Conservation (phyloP, 2,797 vertebrate species). For the Pseudochirops corinnae region DNA sequence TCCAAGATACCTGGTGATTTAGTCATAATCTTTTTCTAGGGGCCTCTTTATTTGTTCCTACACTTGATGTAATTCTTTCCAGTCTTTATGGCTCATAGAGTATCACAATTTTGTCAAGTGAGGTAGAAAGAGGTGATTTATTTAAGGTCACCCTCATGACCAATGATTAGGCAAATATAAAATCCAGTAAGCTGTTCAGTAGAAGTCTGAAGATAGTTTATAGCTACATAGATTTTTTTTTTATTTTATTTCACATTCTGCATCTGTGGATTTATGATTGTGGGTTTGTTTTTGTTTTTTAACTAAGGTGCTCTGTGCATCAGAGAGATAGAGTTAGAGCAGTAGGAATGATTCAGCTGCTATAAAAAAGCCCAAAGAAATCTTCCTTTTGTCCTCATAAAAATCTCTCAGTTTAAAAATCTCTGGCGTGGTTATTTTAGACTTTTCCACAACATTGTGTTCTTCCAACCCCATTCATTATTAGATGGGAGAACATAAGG, state of each 20-base stretch:
- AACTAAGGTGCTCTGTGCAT: constrained; percentile 7
- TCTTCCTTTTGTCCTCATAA: constrained; percentile 25
- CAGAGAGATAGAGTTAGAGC: background rate
- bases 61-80: background rate
- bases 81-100: background rate
- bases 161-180: background rate
- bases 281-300: constrained; percentile 1
- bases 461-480: background rate
- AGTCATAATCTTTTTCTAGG: background rate
- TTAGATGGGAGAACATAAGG: background rate
- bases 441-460: background rate
- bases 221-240: background rate
- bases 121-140: background rate
- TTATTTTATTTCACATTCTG: background rate
- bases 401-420: background rate
- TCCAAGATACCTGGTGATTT: background rate
- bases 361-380: background rate
- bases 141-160: background rate
- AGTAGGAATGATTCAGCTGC: background rate
- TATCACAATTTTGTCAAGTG: background rate
- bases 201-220: background rate
- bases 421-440: background rate
- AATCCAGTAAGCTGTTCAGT: background rate
- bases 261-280: background rate
- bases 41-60: background rate